Conservation (phyloP, 2,797 vertebrate genomes). For the Poeciliopsis turneri region DNA sequence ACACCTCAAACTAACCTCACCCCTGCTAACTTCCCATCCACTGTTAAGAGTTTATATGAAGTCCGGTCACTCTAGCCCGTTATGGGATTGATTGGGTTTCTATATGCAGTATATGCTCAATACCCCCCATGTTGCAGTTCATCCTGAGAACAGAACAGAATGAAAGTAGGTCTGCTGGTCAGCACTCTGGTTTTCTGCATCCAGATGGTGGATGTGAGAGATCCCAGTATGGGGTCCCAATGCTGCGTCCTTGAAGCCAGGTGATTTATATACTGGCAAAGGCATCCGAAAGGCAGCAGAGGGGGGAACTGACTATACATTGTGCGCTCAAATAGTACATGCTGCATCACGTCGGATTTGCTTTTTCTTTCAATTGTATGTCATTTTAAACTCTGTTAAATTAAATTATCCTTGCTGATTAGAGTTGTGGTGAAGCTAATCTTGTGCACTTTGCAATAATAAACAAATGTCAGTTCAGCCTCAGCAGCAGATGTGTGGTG, state of each 20-base stretch:
- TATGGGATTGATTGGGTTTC: constrained; percentile 51
- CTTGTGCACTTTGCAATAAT: constrained; percentile 29
- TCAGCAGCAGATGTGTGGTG: constrained; percentile 43
- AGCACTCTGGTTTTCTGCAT: constrained; percentile 75
- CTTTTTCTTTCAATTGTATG: constrained; percentile 6
- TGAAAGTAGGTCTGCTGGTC: constrained; percentile 73
- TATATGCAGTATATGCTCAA: constrained; percentile 31
- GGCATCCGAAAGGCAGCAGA: constrained; percentile 65
- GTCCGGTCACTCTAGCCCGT: constrained; percentile 34
- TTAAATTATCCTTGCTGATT: constrained; percentile 14
- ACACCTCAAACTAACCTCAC: constrained; percentile 42
- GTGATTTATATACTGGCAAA: constrained; percentile 78
- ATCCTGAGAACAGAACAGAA: constrained; percentile 66
- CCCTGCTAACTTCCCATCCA: constrained; percentile 24
- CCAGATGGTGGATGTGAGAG: constrained; percentile 81
- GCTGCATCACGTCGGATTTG: constrained; percentile 2
- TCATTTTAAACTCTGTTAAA: constrained; percentile 20
- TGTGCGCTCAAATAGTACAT: background rate
- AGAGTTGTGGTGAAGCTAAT: constrained; percentile 10
- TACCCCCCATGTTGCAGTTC: constrained; percentile 35
- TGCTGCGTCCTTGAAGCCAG: constrained; percentile 78
- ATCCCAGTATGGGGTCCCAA: constrained; percentile 80
- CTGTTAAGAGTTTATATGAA: constrained; percentile 38
- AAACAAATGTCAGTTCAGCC: constrained; percentile 12
- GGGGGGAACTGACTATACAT: constrained; percentile 45